Base-by-base conservation (phyloP, 1,140 invertebrate species). In the Diachasmimorpha longicaudata region DNA sequence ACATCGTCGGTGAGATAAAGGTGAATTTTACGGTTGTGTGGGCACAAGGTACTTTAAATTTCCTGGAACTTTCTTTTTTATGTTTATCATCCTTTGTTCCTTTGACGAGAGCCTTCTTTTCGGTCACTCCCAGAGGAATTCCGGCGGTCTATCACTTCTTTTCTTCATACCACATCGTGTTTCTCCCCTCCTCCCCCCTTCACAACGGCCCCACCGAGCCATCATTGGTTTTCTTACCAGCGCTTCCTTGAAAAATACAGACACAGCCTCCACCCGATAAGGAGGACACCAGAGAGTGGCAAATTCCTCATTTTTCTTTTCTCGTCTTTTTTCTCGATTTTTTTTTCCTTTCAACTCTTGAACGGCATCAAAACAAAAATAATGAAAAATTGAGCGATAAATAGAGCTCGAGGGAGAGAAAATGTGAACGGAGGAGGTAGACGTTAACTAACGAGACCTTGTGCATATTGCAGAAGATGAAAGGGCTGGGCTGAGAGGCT, bases 51-150 rank as follows among this genome's bases (percentile, higher is more conserved):
- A 68, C 37, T 75, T 75, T 75, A 75, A 58, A 75, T 75, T 75
- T 75, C 44, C 66, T 14, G 10, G 6, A 42, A 1, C 63, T 44
- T 36, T 69, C 39, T 70, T 44, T 16, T 69, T 42, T 70, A 44
- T 67, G 48, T 75, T 75, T 75, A 75, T 75, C 66, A 75, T 75
- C 73, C 66, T 75, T 75, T 70, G 73, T 75, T 46, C 73, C 66
- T 75, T 75, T 75, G 73, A 75, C 66, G 66, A 36, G 37, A 21
- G 1, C 3, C 36, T 37, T 37, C 10, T 68, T 68, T 68, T 68
- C 36, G 48, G 23, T 23, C 48, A 72, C 52, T 66, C 63, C 44
- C 36, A 39, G 44, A 68, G 44, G 5, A 69, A 16, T 13, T 19
- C 46, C 8, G 16, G 10, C 31, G 48, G 44, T 44, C 70, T 58